Percentiles rank a stretch among this genome's conserved stretches.
Conservation (phyloP, 2,797 vertebrate species). For the Melanotaenia parkinsoni region DNA sequence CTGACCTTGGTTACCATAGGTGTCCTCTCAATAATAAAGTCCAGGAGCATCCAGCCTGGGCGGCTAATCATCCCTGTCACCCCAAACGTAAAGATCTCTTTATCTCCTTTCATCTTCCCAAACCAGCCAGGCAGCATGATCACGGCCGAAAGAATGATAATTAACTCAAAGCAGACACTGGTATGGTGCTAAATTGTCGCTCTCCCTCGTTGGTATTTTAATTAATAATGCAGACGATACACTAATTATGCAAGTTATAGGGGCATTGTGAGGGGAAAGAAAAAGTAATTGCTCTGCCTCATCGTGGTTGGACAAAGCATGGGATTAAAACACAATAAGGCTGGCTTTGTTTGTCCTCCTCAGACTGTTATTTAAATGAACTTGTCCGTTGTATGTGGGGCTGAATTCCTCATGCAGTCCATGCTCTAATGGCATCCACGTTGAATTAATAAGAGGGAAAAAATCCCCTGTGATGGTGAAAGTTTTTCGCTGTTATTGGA, state of each 20-base stretch:
- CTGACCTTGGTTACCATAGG: conserved; percentile 41
- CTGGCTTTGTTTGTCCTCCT: conserved; percentile 72
- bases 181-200: conserved; percentile 72
- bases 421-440: conserved; percentile 53
- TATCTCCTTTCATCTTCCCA: conserved; percentile 51
- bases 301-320: conserved; percentile 77
- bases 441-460: conserved; percentile 42
- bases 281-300: conserved; percentile 84
- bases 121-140: conserved; percentile 46
- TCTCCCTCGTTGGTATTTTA: conserved; percentile 79
- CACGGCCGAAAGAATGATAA: conserved; percentile 78
- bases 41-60: conserved; percentile 24
- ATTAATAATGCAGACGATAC: conserved; percentile 83
- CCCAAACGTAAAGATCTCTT: conserved; percentile 53
- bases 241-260: conserved; percentile 85
- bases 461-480: conserved; percentile 35
- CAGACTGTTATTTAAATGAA: conserved; percentile 79
- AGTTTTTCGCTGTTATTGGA: neutral
- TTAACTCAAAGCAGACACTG: conserved; percentile 67
- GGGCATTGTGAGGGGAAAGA: conserved; percentile 68
- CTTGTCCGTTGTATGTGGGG: conserved; percentile 44
- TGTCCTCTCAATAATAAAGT: conserved; percentile 25
- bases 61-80: conserved; percentile 51
- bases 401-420: conserved; percentile 52
- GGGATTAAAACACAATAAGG: conserved; percentile 78